phyloP scores from a whole-genome alignment of 92 coral and sea anemone species.

The Diadumene lineata region DNA sequence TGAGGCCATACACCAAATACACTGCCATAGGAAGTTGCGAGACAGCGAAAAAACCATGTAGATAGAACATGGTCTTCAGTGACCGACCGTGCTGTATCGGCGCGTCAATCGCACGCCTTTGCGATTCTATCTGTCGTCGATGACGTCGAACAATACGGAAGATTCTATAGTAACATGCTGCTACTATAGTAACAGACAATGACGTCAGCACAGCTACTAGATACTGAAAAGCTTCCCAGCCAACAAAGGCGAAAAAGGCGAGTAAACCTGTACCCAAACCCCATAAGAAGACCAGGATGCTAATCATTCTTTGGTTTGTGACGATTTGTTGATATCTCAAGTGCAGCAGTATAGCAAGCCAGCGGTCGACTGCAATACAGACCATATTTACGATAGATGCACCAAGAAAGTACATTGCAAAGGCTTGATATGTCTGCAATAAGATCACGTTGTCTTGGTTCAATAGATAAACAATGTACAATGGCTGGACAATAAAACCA shows the following conservation, averaged over 20 bases:
- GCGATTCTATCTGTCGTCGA: background rate
- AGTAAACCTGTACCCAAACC: background rate
- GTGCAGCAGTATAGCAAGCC: background rate
- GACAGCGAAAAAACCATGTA: background rate
- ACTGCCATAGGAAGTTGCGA: background rate
- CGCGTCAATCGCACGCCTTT: conserved; percentile 4
- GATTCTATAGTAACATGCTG: background rate
- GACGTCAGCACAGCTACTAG: background rate
- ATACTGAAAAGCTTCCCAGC: background rate
- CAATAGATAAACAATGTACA: background rate
- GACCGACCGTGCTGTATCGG: conserved; percentile 3
- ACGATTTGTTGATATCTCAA: conserved; percentile 1
- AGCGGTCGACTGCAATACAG: background rate
- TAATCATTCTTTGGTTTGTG: background rate
- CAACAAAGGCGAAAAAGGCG: background rate
- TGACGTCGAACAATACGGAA: conserved; percentile 2
- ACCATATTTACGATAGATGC: background rate
- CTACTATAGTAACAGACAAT: background rate
- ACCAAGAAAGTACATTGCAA: conserved; percentile 3
- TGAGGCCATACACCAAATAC: background rate
- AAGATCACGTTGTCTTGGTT: background rate
- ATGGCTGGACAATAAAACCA: background rate
- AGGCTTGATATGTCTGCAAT: background rate
- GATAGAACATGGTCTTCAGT: background rate
- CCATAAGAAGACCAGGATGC: background rate